Conservation (phyloP, 2,797 vertebrate genomes). For the Bovichtus diacanthus region DNA sequence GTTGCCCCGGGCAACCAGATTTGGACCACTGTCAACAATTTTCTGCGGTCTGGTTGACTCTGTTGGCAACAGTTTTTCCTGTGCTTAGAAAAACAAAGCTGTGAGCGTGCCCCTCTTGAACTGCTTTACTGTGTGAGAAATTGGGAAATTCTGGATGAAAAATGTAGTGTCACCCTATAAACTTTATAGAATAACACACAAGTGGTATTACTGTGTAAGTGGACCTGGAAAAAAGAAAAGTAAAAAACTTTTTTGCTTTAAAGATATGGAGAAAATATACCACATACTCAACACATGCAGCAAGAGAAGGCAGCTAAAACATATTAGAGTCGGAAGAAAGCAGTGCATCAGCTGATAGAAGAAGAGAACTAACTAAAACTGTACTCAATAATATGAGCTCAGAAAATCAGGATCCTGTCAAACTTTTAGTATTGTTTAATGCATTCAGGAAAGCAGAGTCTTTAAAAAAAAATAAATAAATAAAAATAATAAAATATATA, state of each 20-base stretch:
- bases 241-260: neutral
- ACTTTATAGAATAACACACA: neutral
- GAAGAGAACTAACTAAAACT: neutral
- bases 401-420: neutral
- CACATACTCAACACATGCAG: neutral
- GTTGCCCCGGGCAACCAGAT: conserved; percentile 60
- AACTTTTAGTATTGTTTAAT: neutral
- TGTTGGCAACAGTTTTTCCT: conserved; percentile 51
- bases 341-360: neutral
- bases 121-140: conserved; percentile 19
- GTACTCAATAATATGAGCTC: neutral
- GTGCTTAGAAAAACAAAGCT: conserved; percentile 53
- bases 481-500: too few species aligned
- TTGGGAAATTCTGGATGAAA: neutral
- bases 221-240: neutral
- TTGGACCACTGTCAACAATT: conserved; percentile 69
- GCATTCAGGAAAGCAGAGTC: neutral
- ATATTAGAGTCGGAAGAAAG: neutral
- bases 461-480: too few species aligned
- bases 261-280: neutral
- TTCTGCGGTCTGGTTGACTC: conserved; percentile 52
- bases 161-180: neutral
- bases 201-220: neutral
- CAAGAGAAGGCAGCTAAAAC: neutral
- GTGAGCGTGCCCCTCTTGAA: conserved; percentile 30